Conservation (phyloP, 2,113 vertebrate genomes). For the Agapornis roseicollis region DNA sequence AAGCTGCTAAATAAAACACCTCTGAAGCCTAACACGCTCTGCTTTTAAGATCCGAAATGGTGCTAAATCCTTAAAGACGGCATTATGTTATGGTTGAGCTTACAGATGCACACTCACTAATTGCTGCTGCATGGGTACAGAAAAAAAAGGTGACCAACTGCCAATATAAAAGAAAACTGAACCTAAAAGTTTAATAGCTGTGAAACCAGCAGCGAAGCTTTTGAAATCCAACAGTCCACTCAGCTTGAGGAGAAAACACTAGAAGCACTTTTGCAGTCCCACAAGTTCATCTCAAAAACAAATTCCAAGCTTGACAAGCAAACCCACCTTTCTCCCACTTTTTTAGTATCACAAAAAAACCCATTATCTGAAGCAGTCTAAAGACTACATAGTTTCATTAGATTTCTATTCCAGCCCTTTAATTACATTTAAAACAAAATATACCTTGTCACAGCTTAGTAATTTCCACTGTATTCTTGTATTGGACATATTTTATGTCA, state of each 20-base stretch:
- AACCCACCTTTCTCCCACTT: neutral
- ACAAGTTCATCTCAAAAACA: neutral
- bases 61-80: neutral
- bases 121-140: neutral
- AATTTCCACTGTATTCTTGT: neutral
- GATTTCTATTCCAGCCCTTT: neutral
- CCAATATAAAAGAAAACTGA: neutral
- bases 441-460: neutral
- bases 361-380: neutral
- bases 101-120: neutral
- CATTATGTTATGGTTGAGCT: neutral
- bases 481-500: neutral
- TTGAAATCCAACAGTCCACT: neutral
- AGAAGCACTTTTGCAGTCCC: neutral
- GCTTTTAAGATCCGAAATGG: neutral
- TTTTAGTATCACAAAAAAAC: neutral
- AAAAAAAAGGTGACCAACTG: neutral
- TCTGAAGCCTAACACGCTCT: neutral
- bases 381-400: neutral
- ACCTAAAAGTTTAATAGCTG: neutral
- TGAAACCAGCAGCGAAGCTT: neutral
- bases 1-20: neutral
- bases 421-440: neutral
- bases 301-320: neutral
- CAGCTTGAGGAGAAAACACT: neutral